phyloP scores from a whole-genome alignment of 1,140 invertebrate species.

The Leptoteleia sp. region DNA sequence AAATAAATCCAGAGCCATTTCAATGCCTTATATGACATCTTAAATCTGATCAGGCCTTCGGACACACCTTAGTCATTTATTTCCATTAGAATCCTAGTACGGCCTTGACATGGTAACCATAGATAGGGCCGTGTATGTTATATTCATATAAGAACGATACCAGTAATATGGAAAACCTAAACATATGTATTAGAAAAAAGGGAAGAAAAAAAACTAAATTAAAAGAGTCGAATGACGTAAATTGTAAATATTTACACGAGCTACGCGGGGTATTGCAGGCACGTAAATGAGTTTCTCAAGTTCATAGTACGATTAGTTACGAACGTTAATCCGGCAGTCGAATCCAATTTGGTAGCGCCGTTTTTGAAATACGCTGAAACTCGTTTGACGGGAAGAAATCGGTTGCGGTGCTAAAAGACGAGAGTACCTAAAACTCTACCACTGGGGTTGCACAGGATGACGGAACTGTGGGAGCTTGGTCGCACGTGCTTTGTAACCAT shows the following conservation, averaged over 20 bases:
- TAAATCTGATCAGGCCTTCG: too few relatives aligned
- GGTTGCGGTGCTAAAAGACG: slow-evolving; percentile 42
- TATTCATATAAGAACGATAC: too few relatives aligned
- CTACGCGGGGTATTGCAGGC: not conserved
- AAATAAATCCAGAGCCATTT: too few relatives aligned
- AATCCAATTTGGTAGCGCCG: slow-evolving; percentile 68
- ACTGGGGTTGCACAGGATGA: slow-evolving; percentile 58
- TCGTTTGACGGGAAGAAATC: slow-evolving; percentile 53
- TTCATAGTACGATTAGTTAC: slow-evolving; percentile 51
- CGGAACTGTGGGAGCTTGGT: slow-evolving; percentile 66
- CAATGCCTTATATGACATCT: too few relatives aligned
- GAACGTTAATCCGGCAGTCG: slow-evolving; percentile 66
- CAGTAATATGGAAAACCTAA: too few relatives aligned
- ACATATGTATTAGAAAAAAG: too few relatives aligned
- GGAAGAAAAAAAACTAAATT: too few relatives aligned
- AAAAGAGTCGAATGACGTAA: not conserved
- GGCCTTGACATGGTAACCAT: too few relatives aligned
- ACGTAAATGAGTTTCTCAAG: slow-evolving; percentile 63
- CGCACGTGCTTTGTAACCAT: slow-evolving; percentile 75
- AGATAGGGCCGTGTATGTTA: too few relatives aligned
- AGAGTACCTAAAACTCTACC: slow-evolving; percentile 61
- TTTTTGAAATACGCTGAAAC: slow-evolving; percentile 56
- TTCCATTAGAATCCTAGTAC: too few relatives aligned
- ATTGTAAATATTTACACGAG: slow-evolving; percentile 11
- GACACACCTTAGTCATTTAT: too few relatives aligned